Evolutionary conservation across 92 coral and sea anemone species (phyloP).

Genomic region (Anthopleura xanthogrammica): DNA sequence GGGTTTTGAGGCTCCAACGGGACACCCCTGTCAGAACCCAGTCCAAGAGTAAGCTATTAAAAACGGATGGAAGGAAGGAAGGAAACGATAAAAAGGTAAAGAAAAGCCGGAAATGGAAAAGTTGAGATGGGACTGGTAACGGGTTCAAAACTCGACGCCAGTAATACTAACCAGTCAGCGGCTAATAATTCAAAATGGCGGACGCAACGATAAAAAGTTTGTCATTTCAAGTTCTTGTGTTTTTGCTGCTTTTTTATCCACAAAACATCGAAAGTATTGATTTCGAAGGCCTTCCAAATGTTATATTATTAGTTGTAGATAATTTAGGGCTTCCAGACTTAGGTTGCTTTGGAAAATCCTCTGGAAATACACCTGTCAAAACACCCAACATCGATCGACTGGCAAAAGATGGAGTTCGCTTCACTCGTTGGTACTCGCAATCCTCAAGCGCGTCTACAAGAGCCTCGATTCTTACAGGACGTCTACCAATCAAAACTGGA

Average conservation of each 20-base stretch:
- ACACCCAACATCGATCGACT: slow-evolving; percentile 76
- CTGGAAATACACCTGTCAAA: slow-evolving; percentile 29
- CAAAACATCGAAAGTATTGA: not conserved
- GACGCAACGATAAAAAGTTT: not conserved
- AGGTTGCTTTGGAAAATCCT: slow-evolving; percentile 55
- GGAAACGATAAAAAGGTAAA: no score
- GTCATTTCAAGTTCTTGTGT: not conserved
- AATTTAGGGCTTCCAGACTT: slow-evolving; percentile 63
- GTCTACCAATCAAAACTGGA: slow-evolving; percentile 88
- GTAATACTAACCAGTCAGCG: slow-evolving; percentile 15
- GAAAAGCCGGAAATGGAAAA: not conserved
- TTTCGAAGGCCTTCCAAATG: slow-evolving; percentile 34
- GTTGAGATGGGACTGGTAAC: slow-evolving; percentile 6
- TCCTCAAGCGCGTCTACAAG: slow-evolving; percentile 76
- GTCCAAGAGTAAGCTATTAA: no score
- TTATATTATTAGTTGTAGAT: slow-evolving; percentile 63
- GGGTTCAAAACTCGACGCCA: not conserved
- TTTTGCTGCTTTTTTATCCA: slow-evolving; percentile 15
- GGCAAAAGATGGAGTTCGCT: slow-evolving; percentile 50
- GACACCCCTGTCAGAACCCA: no score
- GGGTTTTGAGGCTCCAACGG: no score
- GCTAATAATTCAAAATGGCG: slow-evolving; percentile 48
- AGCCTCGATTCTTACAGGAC: slow-evolving; percentile 87
- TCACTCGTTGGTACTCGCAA: slow-evolving; percentile 80
- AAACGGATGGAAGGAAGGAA: no score